These are phyloP conservation scores for Phymanthus crucifer DNA, from an alignment of 92 coral and sea anemone species.

Conservation along the genomic window DNA sequence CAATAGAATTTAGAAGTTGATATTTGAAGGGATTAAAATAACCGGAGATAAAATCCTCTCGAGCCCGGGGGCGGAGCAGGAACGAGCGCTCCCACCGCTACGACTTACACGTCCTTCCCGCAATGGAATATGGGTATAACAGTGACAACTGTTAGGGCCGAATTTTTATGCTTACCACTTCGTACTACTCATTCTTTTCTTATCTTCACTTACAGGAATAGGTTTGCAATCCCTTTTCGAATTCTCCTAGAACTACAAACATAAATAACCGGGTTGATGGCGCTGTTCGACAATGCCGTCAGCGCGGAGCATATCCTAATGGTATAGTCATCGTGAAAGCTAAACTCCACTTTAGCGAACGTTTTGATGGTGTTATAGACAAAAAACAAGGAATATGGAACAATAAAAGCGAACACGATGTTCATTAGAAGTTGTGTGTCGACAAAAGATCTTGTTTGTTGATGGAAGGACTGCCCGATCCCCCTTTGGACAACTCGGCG, in stretches of 20 bases:
- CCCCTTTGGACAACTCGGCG: not conserved
- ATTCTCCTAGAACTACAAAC: not conserved
- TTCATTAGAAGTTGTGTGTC: slow-evolving; percentile 16
- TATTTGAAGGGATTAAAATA: too few relatives aligned
- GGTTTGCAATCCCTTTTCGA: not conserved
- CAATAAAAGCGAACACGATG: not conserved
- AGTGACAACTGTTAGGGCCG: too few relatives aligned
- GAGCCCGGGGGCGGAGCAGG: too few relatives aligned
- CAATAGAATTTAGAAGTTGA: too few relatives aligned
- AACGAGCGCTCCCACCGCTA: too few relatives aligned
- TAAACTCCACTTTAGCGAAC: slow-evolving; percentile 1
- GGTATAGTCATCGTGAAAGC: slow-evolving; percentile 11
- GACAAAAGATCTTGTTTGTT: not conserved
- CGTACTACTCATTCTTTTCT: too few relatives aligned
- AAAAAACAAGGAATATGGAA: slow-evolving; percentile 6
- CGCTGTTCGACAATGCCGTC: slow-evolving; percentile 1
- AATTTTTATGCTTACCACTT: too few relatives aligned
- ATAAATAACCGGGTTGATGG: slow-evolving; percentile 14
- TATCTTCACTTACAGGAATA: not conserved
- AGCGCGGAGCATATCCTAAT: not conserved
- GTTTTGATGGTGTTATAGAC: not conserved
- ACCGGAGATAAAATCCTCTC: too few relatives aligned
- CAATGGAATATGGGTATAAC: too few relatives aligned
- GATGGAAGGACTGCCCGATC: not conserved
- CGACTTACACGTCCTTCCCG: too few relatives aligned